Conservation (phyloP, 2,888 invertebrate species). For the Andrena trimmerana region DNA sequence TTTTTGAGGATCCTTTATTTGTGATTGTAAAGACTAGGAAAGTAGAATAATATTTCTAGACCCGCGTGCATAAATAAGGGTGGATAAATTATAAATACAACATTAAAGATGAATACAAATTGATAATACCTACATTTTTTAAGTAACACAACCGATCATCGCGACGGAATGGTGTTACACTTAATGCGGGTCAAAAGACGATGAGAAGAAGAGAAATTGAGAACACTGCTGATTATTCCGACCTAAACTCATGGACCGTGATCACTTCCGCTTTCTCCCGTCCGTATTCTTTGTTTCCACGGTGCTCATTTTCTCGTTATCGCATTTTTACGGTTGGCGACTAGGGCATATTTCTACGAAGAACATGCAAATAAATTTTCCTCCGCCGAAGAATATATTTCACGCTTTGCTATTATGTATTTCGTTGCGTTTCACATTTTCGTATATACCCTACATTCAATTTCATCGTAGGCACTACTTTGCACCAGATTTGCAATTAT, state of each 20-base stretch:
- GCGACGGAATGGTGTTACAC: neutral
- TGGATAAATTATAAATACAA: neutral
- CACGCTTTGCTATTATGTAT: slow-evolving; percentile 18
- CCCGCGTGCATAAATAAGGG: too few species aligned
- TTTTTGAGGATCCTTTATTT: too few species aligned
- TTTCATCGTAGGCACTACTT: neutral
- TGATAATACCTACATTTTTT: neutral
- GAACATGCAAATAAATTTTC: slow-evolving; percentile 19
- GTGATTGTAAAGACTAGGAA: too few species aligned
- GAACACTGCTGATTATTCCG: slow-evolving; percentile 29
- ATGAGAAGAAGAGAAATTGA: slow-evolving; percentile 7
- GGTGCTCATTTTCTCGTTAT: slow-evolving; percentile 16
- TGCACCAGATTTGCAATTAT: neutral
- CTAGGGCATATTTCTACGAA: slow-evolving; percentile 12
- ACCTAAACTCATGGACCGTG: slow-evolving; percentile 16
- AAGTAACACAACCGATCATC: slow-evolving; percentile 4
- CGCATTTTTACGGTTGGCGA: slow-evolving; percentile 24
- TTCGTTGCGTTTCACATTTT: neutral
- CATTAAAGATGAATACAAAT: slow-evolving; percentile 6
- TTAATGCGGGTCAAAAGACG: slow-evolving; percentile 17
- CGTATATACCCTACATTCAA: neutral
- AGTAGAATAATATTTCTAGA: too few species aligned
- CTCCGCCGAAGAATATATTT: slow-evolving; percentile 13
- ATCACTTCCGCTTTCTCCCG: slow-evolving; percentile 41
- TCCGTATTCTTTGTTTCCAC: slow-evolving; percentile 28